Evolutionary conservation across 1,140 invertebrate species (phyloP).

Genomic region (Diploscapter pachys): DNA sequence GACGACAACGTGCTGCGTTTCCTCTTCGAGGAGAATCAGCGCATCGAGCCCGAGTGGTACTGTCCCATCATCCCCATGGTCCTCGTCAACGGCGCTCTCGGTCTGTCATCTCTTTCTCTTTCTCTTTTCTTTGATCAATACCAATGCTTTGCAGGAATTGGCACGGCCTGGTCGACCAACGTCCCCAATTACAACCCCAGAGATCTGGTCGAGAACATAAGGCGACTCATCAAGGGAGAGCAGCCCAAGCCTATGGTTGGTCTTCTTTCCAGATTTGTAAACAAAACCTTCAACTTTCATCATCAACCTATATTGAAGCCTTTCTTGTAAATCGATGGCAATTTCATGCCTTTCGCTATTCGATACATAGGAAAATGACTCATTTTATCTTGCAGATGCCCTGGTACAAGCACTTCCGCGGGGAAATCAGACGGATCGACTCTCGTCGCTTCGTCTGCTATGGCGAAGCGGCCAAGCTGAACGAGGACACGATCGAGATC

Average conservation of each 20-base stretch:
- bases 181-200: constrained; percentile 92
- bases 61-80: constrained; percentile 93
- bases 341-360: too few species aligned
- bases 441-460: constrained; percentile 39
- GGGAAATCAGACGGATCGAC: constrained; percentile 46
- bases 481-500: constrained; percentile 73
- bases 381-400: constrained; percentile 62
- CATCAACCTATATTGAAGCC: too few species aligned
- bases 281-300: too few species aligned
- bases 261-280: neutral
- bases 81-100: constrained; percentile 81
- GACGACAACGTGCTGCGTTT: constrained; percentile 84
- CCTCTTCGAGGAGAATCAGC: constrained; percentile 88
- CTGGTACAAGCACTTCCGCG: constrained; percentile 86
- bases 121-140: too few species aligned
- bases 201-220: constrained; percentile 82
- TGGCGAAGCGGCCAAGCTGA: constrained; percentile 43
- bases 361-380: neutral
- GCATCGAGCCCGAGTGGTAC: constrained; percentile 82
- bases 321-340: too few species aligned
- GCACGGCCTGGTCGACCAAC: constrained; percentile 97
- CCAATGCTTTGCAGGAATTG: constrained; percentile 71
- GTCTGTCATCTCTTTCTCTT: too few species aligned
- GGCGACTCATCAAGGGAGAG: constrained; percentile 75
- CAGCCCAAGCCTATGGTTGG: constrained; percentile 71